These are phyloP conservation scores for Charadrius vociferus DNA, from an alignment of 2,113 vertebrate genomes.

Conservation along the genomic window DNA sequence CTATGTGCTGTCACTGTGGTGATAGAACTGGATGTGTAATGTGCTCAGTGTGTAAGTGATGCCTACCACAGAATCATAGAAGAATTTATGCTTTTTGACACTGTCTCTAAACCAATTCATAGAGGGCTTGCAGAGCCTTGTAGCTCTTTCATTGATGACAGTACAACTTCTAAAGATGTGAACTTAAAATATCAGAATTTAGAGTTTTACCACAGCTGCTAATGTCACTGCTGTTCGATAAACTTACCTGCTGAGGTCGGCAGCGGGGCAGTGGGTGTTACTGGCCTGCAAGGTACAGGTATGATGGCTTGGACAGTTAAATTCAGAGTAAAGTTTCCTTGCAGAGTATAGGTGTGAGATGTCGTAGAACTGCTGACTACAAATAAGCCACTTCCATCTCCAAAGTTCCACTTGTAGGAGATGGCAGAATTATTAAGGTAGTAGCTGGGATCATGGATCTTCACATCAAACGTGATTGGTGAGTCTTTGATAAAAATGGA, in stretches of 20 bases:
- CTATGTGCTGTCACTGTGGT: neutral
- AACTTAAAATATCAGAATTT: neutral
- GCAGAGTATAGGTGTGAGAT: constrained; percentile 80
- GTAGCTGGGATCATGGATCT: constrained; percentile 88
- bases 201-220: neutral
- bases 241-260: constrained; percentile 63
- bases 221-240: neutral
- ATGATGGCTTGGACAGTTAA: constrained; percentile 86
- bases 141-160: neutral
- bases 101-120: neutral
- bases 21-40: neutral
- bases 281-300: constrained; percentile 78
- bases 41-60: neutral
- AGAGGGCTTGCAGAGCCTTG: neutral
- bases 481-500: constrained; percentile 85
- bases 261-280: constrained; percentile 62
- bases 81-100: neutral
- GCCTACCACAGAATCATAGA: neutral
- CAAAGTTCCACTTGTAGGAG: constrained; percentile 90
- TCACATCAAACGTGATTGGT: constrained; percentile 83
- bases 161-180: neutral
- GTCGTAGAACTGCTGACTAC: constrained; percentile 79
- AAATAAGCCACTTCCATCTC: constrained; percentile 86
- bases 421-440: constrained; percentile 86
- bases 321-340: constrained; percentile 84